These are phyloP conservation scores for Panurus biarmicus DNA, from an alignment of 2,113 vertebrate genomes.

Conservation along the genomic window DNA sequence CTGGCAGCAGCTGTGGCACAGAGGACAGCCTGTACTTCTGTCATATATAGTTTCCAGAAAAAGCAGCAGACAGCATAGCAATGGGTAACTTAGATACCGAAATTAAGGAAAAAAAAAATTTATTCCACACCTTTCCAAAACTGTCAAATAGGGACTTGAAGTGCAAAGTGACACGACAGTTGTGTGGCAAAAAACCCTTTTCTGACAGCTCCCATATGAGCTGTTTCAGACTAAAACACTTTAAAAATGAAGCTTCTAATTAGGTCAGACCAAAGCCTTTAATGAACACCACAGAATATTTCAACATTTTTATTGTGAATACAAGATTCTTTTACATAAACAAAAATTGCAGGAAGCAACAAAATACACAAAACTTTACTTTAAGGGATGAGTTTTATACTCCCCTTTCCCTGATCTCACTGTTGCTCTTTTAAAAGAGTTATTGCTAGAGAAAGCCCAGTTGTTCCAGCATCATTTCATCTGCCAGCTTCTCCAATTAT, in stretches of 20 bases:
- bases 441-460: background rate
- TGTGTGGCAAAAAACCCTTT: background rate
- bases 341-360: background rate
- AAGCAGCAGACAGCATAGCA: background rate
- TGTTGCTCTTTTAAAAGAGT: background rate
- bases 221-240: background rate
- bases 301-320: background rate
- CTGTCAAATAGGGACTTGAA: background rate
- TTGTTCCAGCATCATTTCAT: background rate
- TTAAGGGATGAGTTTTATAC: background rate
- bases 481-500: background rate
- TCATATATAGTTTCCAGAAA: background rate
- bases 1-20: background rate
- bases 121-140: background rate
- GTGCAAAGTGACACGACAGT: background rate
- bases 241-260: background rate
- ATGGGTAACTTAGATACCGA: background rate
- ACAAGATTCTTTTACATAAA: background rate
- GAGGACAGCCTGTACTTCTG: background rate
- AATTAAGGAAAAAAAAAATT: background rate
- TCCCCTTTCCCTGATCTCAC: background rate
- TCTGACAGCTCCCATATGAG: background rate
- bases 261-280: background rate
- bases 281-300: background rate
- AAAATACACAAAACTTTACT: background rate